Evolutionary conservation across 2,113 vertebrate species (phyloP).

Genomic region (Chaetorhynchus papuensis): DNA sequence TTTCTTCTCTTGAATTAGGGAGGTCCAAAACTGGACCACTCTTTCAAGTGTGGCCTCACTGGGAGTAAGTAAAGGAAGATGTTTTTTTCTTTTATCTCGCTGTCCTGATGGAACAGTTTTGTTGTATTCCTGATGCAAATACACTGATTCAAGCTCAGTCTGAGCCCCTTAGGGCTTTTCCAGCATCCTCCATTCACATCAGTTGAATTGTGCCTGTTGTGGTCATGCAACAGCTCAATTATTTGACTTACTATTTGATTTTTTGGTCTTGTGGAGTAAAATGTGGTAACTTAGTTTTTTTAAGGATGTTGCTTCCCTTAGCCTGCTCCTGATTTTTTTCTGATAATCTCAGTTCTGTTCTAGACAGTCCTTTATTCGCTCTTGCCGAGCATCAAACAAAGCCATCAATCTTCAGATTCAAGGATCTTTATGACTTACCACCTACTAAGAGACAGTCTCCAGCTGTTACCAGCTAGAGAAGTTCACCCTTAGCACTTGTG

Average conservation of each 20-base stretch:
- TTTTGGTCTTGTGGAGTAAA: neutral
- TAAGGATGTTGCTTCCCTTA: neutral
- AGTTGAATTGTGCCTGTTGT: neutral
- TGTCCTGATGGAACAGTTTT: neutral
- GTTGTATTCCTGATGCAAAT: neutral
- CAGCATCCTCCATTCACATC: neutral
- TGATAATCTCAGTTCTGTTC: neutral
- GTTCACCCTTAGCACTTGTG: fast-evolving
- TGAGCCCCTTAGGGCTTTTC: neutral
- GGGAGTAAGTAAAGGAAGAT: neutral
- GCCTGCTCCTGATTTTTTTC: neutral
- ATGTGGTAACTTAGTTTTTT: neutral
- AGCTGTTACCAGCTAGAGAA: neutral
- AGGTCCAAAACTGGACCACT: neutral
- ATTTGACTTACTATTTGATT: neutral
- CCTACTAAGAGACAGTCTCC: neutral
- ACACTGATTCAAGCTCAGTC: neutral
- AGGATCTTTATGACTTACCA: neutral
- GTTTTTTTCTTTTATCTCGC: neutral
- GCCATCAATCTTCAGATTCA: neutral
- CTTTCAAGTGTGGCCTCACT: neutral
- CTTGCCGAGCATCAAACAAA: neutral
- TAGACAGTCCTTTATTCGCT: neutral
- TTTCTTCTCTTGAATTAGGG: neutral
- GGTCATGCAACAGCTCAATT: neutral